Evolutionary conservation across 2,797 vertebrate species (phyloP).

Genomic region (Micromesistius poutassou): DNA sequence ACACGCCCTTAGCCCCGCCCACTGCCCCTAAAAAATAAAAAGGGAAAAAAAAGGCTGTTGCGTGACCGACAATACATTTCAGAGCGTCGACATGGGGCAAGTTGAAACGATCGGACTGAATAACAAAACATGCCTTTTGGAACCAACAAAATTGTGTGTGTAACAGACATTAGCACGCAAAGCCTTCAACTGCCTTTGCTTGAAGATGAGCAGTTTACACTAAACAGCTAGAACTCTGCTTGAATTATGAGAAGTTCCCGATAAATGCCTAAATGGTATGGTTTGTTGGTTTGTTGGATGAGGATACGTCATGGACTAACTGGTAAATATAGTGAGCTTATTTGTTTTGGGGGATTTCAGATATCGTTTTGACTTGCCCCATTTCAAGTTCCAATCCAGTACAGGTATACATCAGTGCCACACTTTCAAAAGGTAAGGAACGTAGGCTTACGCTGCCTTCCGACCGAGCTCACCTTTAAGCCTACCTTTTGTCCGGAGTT

Average conservation of each 20-base stretch:
- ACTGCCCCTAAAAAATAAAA: constrained; percentile 34
- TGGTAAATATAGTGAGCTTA: background rate
- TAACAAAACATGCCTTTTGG: background rate
- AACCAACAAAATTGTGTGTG: background rate
- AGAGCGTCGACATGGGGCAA: background rate
- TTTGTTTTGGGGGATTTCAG: background rate
- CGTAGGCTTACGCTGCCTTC: background rate
- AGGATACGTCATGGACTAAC: background rate
- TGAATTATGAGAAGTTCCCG: background rate
- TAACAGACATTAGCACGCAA: background rate
- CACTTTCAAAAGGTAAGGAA: background rate
- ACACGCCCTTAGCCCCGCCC: constrained; percentile 46
- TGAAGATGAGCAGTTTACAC: background rate
- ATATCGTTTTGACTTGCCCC: background rate
- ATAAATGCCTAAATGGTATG: background rate
- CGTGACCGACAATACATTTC: background rate
- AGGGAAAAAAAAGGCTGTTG: background rate
- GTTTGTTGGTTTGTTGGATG: no score
- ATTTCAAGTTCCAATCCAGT: background rate
- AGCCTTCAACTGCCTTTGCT: background rate
- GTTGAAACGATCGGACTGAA: background rate
- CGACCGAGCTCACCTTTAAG: background rate
- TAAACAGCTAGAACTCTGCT: background rate
- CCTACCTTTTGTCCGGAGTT: background rate
- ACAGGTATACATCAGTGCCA: background rate